Evolutionary conservation across 2,888 invertebrate genomes (phyloP).

Genomic region (Aradus depressus): DNA sequence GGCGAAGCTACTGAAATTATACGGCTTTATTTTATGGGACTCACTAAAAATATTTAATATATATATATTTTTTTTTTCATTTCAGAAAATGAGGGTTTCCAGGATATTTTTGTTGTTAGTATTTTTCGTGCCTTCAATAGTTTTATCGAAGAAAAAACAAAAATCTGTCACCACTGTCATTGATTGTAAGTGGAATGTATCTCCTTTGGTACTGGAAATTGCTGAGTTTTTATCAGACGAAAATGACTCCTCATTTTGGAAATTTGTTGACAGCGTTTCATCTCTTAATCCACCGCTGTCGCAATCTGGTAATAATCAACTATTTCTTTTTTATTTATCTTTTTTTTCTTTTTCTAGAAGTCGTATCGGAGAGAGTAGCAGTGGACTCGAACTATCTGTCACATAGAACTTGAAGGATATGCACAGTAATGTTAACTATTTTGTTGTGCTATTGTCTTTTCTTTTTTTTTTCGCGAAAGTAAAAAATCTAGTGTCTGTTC

Average conservation of each 20-base stretch:
- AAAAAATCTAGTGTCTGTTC: too few species aligned
- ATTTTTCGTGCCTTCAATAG: background rate
- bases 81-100: slow-evolving; percentile 11
- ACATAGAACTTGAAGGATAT: too few species aligned
- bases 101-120: slow-evolving; percentile 1
- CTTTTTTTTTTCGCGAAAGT: too few species aligned
- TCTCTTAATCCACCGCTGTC: slow-evolving; percentile 47
- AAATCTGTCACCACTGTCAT: slow-evolving; percentile 79
- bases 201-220: slow-evolving; percentile 81
- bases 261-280: slow-evolving; percentile 60
- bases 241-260: slow-evolving; percentile 70
- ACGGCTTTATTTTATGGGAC: background rate
- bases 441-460: too few species aligned
- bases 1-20: background rate
- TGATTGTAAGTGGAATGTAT: slow-evolving; percentile 89
- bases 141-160: slow-evolving; percentile 40
- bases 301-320: slow-evolving; percentile 44
- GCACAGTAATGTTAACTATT: too few species aligned
- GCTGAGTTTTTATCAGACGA: slow-evolving; percentile 78
- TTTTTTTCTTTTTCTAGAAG: too few species aligned
- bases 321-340: background rate
- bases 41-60: too few species aligned
- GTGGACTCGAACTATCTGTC: too few species aligned
- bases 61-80: slow-evolving; percentile 7
- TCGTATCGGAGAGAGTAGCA: too few species aligned